Evolutionary conservation across 92 coral and sea anemone species (phyloP).

Genomic region (Epizoanthus scotinus): DNA sequence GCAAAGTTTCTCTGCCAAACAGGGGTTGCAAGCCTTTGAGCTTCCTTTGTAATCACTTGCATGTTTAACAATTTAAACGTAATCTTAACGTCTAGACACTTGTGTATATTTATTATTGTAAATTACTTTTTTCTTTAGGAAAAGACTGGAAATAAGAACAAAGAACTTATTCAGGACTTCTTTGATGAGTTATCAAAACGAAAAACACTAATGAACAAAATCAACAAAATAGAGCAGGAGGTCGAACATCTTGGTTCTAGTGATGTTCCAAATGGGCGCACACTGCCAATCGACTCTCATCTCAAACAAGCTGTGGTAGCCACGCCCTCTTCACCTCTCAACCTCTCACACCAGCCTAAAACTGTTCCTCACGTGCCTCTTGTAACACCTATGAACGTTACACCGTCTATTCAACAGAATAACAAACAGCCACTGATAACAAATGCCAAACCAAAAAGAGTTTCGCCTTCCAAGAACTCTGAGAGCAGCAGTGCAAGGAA

Average conservation of each 20-base stretch:
- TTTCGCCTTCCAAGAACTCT: background rate
- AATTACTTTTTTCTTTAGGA: background rate
- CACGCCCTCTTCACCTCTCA: background rate
- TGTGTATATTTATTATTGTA: background rate
- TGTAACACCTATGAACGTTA: background rate
- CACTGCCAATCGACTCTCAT: background rate
- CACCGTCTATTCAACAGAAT: background rate
- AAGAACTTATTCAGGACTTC: slow-evolving; percentile 67
- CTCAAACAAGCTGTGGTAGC: background rate
- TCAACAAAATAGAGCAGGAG: slow-evolving; percentile 72
- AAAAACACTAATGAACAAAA: slow-evolving; percentile 72
- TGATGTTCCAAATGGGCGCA: background rate
- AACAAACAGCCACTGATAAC: slow-evolving; percentile 1
- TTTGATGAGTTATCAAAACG: slow-evolving; percentile 70
- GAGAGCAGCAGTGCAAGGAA: slow-evolving; percentile 4
- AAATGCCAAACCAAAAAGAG: background rate
- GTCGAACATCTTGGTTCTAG: slow-evolving; percentile 48
- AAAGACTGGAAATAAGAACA: slow-evolving; percentile 31
- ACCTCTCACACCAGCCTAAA: background rate
- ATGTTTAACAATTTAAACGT: too few species aligned
- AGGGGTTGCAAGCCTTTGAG: too few species aligned
- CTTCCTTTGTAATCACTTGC: too few species aligned
- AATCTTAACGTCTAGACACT: too few species aligned
- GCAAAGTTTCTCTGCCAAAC: too few species aligned
- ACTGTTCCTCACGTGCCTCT: background rate